These are phyloP conservation scores for Microcebus lehilahytsara DNA, from an alignment of 2,113 vertebrate genomes.

Conservation along the genomic window DNA sequence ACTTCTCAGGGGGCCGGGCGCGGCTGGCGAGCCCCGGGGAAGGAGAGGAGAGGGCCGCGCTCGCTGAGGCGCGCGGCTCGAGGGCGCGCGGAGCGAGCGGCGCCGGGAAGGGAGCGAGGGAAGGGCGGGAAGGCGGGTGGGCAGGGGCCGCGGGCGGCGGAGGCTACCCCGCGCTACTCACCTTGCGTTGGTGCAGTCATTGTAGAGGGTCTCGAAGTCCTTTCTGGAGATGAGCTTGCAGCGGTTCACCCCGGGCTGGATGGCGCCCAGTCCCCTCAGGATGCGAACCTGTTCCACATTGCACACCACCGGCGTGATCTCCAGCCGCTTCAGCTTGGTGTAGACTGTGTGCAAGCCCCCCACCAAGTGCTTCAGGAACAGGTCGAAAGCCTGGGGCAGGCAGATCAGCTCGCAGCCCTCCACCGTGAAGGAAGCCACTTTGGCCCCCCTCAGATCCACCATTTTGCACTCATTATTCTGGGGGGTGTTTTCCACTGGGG, in stretches of 20 bases:
- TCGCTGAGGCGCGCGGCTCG: not conserved
- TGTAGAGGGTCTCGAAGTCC: constrained; percentile 99
- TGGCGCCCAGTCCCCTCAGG: constrained; percentile 96
- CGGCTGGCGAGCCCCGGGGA: not conserved
- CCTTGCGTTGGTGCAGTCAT: constrained; percentile 99
- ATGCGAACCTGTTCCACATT: constrained; percentile 99
- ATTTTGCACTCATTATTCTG: constrained; percentile 99
- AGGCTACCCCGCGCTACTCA: constrained; percentile 74
- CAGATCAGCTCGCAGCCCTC: constrained; percentile 98
- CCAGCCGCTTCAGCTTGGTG: constrained; percentile 98
- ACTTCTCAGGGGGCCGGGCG: constrained; percentile 15
- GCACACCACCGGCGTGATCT: constrained; percentile 99
- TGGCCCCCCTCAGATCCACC: constrained; percentile 97
- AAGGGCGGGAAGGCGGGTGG: not conserved
- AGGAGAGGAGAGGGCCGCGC: not conserved
- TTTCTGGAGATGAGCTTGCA: constrained; percentile 99
- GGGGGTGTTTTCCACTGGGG: constrained; percentile 98
- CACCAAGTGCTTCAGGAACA: constrained; percentile 99
- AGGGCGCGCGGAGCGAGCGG: constrained; percentile 18
- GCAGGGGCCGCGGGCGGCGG: not conserved
- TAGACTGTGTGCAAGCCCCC: constrained; percentile 99
- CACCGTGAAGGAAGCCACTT: constrained; percentile 98
- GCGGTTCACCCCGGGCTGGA: constrained; percentile 98
- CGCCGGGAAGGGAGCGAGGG: not conserved
- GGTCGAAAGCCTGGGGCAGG: constrained; percentile 98